phyloP scores from a whole-genome alignment of 2,888 invertebrate genomes.

The Cryptosula pallasiana region DNA sequence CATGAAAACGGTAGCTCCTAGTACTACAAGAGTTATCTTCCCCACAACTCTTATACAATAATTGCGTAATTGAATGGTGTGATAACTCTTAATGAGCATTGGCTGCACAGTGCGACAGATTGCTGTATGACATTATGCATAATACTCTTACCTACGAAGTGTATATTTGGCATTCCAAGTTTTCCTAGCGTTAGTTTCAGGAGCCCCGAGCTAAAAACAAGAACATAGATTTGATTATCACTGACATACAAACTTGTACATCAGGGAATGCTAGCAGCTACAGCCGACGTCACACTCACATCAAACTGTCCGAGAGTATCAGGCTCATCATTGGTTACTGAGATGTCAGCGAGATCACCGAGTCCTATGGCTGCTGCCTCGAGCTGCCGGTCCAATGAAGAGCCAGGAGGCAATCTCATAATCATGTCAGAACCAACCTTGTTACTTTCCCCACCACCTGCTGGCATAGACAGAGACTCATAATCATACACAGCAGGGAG shows the following conservation, averaged over 20 bases:
- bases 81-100: no score
- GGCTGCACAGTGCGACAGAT: no score
- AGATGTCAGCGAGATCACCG: constrained; percentile 91
- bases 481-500: neutral
- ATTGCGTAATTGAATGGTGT: no score
- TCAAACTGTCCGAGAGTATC: constrained; percentile 63
- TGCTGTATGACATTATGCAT: no score
- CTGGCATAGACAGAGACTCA: neutral
- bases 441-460: neutral
- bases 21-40: no score
- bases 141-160: constrained; percentile 55
- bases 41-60: no score
- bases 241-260: no score
- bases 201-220: neutral
- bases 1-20: no score
- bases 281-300: constrained; percentile 57
- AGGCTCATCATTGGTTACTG: constrained; percentile 86
- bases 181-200: constrained; percentile 38
- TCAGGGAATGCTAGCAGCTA: no score
- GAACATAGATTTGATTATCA: no score
- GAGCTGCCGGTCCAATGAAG: constrained; percentile 7
- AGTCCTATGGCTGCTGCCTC: constrained; percentile 66
- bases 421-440: neutral
- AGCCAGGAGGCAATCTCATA: constrained; percentile 9
- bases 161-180: constrained; percentile 75